Evolutionary conservation across 1,140 invertebrate species (phyloP), one percentile per base, ranked within the genome.

Genomic region (Saccostrea cuccullata): DNA sequence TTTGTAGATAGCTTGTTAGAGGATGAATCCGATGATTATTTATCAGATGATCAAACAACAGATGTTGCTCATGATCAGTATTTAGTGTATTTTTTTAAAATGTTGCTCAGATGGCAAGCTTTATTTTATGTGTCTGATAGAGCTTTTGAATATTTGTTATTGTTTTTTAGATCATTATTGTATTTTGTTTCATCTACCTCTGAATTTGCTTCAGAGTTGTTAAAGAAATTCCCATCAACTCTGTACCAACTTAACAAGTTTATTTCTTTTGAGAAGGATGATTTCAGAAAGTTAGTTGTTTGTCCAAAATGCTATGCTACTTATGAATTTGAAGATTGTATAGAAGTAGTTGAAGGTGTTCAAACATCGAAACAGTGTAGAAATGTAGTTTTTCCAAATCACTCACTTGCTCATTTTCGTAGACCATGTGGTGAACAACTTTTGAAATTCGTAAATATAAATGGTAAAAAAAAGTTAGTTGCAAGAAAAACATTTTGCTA

Each of bases 241-340:
- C n/a, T 73, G n/a, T 73, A 73, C 26, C 67, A 73, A 30, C 67
- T 73, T 30, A 73, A 73, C 67, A 73, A 73, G 26, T 73, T 73
- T 73, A 73, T 73, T 23, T 73, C 6, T 73, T 73, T 73, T 73
- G 67, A 73, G 2, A 73, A 73, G 6, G 67, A 73, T 13, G 13
- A 30, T 26, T 73, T 73, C 67, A 73, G 26, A 73, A 73, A 73
- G 67, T 73, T 26, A n/a, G 67, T 73, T 26, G 67, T 73, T 73
- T 73, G 67, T 73, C 67, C n/a, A 30, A 73, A 73, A 73, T 73
- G 67, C 26, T 73, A 26, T 73, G n/a, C 67, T 26, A 26, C 26
- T 26, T 73, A 73, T 73, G 67, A 73, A 73, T 73, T 73, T 73
- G n/a, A 23, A 73, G 67, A 73, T 73, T 73, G 67, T 73, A 73